Evolutionary conservation across 2,888 invertebrate species (phyloP), one percentile per base, ranked within the genome.

Genomic region (Tridacna gigas): DNA sequence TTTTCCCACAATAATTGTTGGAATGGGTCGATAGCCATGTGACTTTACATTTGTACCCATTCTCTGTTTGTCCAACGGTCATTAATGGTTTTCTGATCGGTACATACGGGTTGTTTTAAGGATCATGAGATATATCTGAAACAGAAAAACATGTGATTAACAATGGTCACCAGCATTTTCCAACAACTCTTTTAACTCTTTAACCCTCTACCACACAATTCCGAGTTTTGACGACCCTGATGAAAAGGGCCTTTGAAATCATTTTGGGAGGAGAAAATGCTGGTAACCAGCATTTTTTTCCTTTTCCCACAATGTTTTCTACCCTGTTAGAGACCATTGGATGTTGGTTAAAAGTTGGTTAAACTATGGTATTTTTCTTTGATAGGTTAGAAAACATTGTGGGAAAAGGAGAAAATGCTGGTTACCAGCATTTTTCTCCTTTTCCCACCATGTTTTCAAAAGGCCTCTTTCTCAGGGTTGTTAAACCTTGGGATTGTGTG

Each of bases 21-120:
- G 71, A 20, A 71, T 71, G 12, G 48, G 71, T n/a, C 71, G 9
- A 37, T 71, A 71, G 51, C 71, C 71, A 26, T 71, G 71, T n/a
- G 71, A 71, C 51, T 71, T 71, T 51, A 22, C 28, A 18, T 48
- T 71, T n/a, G 51, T 15, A 9, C 71, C 51, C 71, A 71, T 71
- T 18, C 28, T 63, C 13, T 37, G 7, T 37, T 2, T 2, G 7
- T 37, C 7, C 37, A 37, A 37, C 2, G 37, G 37, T 37, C 37
- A 37, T 37, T 37, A 7, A 37, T 37, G 37, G 37, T 37, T 37
- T 37, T 37, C 37, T 2, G 7, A 7, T 37, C 37, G 37, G 37
- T 37, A 37, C 37, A 37, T 37, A 37, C 37, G 7, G 37, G 37
- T 37, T 37, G 37, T 37, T 37, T 37, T 37, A 37, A 37, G 37